Conservation (phyloP, 1,140 invertebrate species). For the Rhyacophila brunnea region DNA sequence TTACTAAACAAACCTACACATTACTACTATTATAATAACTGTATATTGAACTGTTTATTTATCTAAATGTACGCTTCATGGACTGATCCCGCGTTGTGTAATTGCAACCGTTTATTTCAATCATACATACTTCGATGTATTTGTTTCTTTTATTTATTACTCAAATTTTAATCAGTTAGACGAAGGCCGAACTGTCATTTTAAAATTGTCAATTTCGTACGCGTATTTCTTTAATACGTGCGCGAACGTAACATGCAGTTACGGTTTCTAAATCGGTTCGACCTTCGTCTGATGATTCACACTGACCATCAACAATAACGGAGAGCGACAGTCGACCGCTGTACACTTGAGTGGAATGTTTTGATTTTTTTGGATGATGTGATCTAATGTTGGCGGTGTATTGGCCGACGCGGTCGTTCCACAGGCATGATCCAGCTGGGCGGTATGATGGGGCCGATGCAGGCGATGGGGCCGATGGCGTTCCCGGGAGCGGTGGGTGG, state of each 20-base stretch:
- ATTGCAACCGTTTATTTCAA: conserved; percentile 35
- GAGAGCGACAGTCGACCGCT: neutral
- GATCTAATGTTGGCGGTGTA: neutral
- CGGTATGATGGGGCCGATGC: conserved; percentile 58
- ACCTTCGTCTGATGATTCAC: no score
- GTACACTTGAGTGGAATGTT: no score
- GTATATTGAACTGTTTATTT: conserved; percentile 33
- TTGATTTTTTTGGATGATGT: no score
- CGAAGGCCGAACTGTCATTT: neutral
- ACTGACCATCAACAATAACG: neutral
- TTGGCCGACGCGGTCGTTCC: conserved; percentile 35
- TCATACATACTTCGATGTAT: conserved; percentile 34
- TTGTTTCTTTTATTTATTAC: neutral
- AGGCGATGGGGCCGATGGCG: conserved; percentile 45
- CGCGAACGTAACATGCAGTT: no score
- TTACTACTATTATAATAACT: neutral
- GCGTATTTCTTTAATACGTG: no score
- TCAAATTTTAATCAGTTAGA: no score
- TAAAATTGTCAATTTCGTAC: no score
- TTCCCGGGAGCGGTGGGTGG: conserved; percentile 29
- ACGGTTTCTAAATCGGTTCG: no score
- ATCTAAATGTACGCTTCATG: conserved; percentile 36
- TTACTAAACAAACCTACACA: conserved; percentile 32
- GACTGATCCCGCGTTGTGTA: conserved; percentile 33
- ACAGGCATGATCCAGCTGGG: conserved; percentile 63